A percentile compares a stretch with the other conserved stretches of the same genome.
phyloP scores from a whole-genome alignment of 2,888 invertebrate species.

The Epinotia bilunana region DNA sequence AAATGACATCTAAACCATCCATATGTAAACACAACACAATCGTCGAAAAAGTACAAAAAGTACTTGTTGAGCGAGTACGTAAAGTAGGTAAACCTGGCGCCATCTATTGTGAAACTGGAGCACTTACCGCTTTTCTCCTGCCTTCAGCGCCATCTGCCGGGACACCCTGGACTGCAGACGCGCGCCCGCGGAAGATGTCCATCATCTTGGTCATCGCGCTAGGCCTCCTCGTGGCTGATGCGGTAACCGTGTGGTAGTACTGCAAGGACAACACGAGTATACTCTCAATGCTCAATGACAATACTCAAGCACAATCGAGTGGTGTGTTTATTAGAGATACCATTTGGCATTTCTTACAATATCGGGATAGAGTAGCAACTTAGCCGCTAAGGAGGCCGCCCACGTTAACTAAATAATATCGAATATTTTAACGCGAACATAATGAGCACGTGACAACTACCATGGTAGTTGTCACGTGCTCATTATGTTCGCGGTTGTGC shows the following conservation, averaged over 20 bases:
- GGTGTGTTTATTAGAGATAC: background rate
- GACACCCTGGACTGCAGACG: conserved; percentile 60
- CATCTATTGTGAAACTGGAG: background rate
- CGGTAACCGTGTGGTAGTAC: conserved; percentile 90
- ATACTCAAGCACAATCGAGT: background rate
- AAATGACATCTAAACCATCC: no score
- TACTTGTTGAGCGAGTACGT: background rate
- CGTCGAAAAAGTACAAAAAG: no score
- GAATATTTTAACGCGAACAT: no score
- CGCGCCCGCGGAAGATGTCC: conserved; percentile 91
- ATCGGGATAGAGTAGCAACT: no score
- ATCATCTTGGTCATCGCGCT: conserved; percentile 96
- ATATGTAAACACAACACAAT: no score
- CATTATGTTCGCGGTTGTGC: no score
- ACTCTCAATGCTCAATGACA: background rate
- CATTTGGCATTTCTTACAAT: background rate
- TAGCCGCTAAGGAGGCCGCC: no score
- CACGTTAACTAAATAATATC: no score
- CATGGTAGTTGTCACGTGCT: no score
- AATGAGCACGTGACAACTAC: no score
- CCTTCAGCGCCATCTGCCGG: conserved; percentile 60
- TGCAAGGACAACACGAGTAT: conserved; percentile 56
- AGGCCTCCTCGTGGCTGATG: conserved; percentile 82
- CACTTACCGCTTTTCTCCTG: conserved; percentile 70
- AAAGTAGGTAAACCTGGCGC: background rate